These are phyloP conservation scores for Pedionomus torquatus DNA, from an alignment of 2,113 vertebrate species.

Conservation along the genomic window DNA sequence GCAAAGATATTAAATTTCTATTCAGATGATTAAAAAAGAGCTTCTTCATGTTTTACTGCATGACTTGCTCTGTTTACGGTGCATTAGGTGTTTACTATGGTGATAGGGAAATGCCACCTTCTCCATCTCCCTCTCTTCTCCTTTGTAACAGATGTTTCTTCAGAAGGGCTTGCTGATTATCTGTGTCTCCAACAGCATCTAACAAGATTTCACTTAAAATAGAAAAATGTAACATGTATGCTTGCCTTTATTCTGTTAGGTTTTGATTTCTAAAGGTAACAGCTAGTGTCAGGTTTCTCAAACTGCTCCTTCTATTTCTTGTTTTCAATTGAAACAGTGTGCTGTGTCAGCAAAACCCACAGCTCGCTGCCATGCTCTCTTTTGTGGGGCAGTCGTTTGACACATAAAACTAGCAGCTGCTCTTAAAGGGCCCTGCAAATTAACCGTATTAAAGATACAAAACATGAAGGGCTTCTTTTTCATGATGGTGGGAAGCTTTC, in stretches of 20 bases:
- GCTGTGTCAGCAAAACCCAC: constrained; percentile 58
- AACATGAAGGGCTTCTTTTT: constrained; percentile 2
- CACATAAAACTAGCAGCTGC: constrained; percentile 54
- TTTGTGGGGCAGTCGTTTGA: constrained; percentile 48
- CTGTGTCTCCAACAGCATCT: constrained; percentile 1
- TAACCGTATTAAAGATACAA: neutral
- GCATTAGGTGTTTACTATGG: constrained; percentile 71
- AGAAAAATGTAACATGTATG: neutral
- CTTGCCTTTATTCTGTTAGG: neutral
- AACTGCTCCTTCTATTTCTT: constrained; percentile 48
- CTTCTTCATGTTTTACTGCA: constrained; percentile 73
- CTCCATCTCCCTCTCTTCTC: constrained; percentile 31
- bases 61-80: constrained; percentile 64
- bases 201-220: neutral
- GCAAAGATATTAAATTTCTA: constrained; percentile 83
- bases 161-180: constrained; percentile 6
- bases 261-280: constrained; percentile 56
- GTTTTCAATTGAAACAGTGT: constrained; percentile 39
- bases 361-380: neutral
- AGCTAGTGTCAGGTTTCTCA: constrained; percentile 57
- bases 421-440: constrained; percentile 51
- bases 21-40: constrained; percentile 80
- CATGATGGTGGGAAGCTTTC: neutral
- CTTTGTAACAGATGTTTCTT: constrained; percentile 37
- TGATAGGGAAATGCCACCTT: constrained; percentile 56